These are phyloP conservation scores for Catharus bicknelli DNA, from an alignment of 2,113 vertebrate species.

Conservation along the genomic window DNA sequence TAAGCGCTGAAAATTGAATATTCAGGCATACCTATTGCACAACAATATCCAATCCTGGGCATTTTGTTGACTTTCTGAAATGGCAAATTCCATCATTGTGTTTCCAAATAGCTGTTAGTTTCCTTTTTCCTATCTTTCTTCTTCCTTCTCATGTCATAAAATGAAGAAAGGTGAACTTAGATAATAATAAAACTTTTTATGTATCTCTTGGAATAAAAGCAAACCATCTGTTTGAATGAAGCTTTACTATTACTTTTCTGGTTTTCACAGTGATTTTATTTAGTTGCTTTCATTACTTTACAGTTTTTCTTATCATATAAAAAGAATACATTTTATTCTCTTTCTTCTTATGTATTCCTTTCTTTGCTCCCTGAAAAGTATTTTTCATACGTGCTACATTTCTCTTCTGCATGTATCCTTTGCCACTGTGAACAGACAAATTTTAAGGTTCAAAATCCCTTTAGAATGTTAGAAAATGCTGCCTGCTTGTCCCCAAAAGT, in stretches of 20 bases:
- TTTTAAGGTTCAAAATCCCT: not conserved
- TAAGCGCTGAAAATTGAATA: not conserved
- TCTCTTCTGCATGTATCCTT: not conserved
- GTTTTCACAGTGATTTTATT: not conserved
- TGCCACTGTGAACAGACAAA: not conserved
- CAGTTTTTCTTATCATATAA: not conserved
- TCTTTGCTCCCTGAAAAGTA: not conserved
- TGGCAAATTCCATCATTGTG: not conserved
- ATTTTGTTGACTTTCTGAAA: not conserved
- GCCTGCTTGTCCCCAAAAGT: not conserved
- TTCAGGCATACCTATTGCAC: not conserved
- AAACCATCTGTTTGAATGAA: not conserved
- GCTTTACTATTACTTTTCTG: not conserved
- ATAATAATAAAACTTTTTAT: not conserved
- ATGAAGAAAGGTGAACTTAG: not conserved
- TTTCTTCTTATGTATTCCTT: not conserved
- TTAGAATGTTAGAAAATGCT: not conserved
- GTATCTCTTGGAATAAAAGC: not conserved
- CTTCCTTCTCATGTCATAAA: not conserved
- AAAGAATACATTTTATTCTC: not conserved
- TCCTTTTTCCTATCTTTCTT: not conserved
- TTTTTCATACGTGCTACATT: not conserved
- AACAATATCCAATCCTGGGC: not conserved
- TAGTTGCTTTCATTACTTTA: not conserved
- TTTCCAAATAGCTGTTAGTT: not conserved